These are phyloP conservation scores for Sebastes hubbsi DNA, from an alignment of 2,797 vertebrate species.

Conservation along the genomic window DNA sequence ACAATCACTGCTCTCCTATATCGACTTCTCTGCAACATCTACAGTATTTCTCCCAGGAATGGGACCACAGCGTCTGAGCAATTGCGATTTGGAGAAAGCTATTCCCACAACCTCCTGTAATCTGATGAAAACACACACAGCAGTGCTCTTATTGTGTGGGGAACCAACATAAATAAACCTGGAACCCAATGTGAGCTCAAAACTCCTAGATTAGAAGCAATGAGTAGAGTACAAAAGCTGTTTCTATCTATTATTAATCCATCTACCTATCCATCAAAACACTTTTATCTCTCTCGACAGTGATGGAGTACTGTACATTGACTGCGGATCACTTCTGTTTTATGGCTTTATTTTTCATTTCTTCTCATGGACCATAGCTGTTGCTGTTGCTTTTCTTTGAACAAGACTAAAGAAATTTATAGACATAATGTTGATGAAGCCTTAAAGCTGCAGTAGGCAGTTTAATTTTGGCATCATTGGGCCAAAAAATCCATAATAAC, in stretches of 20 bases:
- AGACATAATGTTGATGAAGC: too few relatives aligned
- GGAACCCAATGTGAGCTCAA: neutral
- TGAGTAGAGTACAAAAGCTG: neutral
- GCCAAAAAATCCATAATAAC: too few relatives aligned
- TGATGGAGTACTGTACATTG: neutral
- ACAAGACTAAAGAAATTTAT: neutral
- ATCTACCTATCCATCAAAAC: neutral
- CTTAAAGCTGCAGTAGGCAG: too few relatives aligned
- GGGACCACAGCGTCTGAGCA: conserved; percentile 1
- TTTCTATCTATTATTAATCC: neutral
- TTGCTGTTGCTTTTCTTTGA: neutral
- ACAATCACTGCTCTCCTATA: neutral
- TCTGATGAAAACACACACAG: conserved; percentile 12
- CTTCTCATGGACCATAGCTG: neutral
- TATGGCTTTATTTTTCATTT: neutral
- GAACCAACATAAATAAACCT: conserved; percentile 19
- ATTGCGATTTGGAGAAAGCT: conserved; percentile 25
- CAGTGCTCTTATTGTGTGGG: neutral
- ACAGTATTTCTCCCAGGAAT: conserved; percentile 16
- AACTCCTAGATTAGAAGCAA: neutral
- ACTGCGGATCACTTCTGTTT: neutral
- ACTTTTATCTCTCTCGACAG: neutral
- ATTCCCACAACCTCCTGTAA: conserved; percentile 10
- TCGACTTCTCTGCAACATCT: conserved; percentile 1
- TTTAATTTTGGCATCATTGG: too few relatives aligned